Evolutionary conservation across 2,797 vertebrate species (phyloP), one percentile per base, ranked within the genome.

Genomic region (Amniataba percoides): DNA sequence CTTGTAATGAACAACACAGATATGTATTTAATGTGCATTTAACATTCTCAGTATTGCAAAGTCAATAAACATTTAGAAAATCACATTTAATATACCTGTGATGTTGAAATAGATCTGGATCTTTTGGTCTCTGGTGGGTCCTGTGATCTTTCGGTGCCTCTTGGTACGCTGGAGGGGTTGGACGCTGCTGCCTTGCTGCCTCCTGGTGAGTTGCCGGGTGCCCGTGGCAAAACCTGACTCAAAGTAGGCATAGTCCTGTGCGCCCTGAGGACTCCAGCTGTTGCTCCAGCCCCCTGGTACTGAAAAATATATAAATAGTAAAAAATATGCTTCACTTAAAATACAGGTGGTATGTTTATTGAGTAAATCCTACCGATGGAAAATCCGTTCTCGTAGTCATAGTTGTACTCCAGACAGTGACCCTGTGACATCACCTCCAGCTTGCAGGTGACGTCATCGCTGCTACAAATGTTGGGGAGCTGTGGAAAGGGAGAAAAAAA

Each of bases 61-160:
- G 19, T 46, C 5, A 48, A 43, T 15, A 45, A 62, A 36, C 15
- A 53, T 42, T 10, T 16, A 65, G 18, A 5, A 45, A 40, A 59
- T 65, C 21, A 7, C 10, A 1, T 57, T 36, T 43, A 42, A 69
- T 89, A 88, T 95, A 99, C 98, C 98, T 92, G 97, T 97, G 91
- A 99, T 98, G 87, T 99, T 99, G 94, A 99, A 99, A 92, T 95
- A 95, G 84, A 99, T 96, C 92, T 98, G 97, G 84, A 99, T 98
- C 95, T 99, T 99, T 78, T 99, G 97, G 87, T 99, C 97, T 15
- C 95, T 93, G 68, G 95, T 94, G 14, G 96, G 95, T 16, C 94
- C 84, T 21, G 48, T 92, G 72, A 94, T 85, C 78, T 93, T 96
- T 42, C 95, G 91, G 87, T 97, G 96, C 71, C 97, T 97, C 94